These are phyloP conservation scores for Orthonyx spaldingii DNA, from an alignment of 2,113 vertebrate species.

Conservation along the genomic window DNA sequence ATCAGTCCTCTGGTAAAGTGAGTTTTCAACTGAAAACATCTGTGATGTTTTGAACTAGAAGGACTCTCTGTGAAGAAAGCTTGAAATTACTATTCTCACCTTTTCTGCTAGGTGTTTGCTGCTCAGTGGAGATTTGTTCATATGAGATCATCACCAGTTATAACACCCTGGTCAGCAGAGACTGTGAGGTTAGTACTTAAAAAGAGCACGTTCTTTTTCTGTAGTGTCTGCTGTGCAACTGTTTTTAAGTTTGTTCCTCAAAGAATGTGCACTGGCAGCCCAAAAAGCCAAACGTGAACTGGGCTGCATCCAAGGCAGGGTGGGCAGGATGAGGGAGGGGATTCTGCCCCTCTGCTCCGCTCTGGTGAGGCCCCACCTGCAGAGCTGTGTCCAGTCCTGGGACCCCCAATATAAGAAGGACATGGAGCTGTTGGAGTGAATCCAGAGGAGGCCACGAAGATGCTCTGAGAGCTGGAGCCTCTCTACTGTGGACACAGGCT, in stretches of 20 bases:
- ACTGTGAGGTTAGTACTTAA: background rate
- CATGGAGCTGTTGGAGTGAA: background rate
- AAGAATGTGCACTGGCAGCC: background rate
- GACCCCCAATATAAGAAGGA: fast-evolving
- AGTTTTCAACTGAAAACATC: background rate
- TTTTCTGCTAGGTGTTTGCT: background rate
- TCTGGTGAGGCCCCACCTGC: background rate
- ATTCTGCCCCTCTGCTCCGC: background rate
- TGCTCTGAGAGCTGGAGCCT: background rate
- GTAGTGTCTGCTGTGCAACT: background rate
- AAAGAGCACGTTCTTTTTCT: background rate
- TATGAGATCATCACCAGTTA: background rate
- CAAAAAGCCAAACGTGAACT: background rate
- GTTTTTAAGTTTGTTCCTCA: background rate
- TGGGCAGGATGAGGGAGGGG: background rate
- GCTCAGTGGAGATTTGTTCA: background rate
- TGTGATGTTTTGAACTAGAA: background rate
- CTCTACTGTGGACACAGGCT: background rate
- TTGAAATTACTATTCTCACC: background rate
- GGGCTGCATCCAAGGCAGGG: background rate
- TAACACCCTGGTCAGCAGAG: background rate
- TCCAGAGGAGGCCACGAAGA: background rate
- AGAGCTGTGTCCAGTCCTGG: background rate
- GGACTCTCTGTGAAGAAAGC: background rate
- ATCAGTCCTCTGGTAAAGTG: background rate